phyloP scores from a whole-genome alignment of 2,797 vertebrate genomes.

The Pachyuromys duprasi region DNA sequence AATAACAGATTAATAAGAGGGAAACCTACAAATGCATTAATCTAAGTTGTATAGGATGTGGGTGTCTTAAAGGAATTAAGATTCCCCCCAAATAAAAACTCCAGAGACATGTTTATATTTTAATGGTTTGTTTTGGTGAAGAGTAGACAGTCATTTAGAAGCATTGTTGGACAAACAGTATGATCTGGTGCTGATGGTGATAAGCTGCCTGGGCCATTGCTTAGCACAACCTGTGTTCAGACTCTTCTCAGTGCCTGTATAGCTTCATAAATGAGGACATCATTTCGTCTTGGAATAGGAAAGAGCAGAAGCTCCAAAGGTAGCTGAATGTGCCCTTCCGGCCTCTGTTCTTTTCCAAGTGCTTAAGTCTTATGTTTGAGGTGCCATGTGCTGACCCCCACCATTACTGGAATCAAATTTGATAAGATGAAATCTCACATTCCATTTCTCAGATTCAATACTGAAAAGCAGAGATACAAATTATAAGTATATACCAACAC shows the following conservation, averaged over 20 bases:
- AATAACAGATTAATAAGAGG: not conserved
- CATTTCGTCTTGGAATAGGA: not conserved
- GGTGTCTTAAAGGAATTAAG: not conserved
- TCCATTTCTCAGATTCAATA: not conserved
- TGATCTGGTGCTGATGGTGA: not conserved
- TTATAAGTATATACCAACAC: not conserved
- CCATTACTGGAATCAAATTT: not conserved
- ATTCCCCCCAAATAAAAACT: not conserved
- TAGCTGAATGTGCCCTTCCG: not conserved
- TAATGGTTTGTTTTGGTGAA: not conserved
- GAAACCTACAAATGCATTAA: not conserved
- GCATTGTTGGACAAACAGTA: not conserved
- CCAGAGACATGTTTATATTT: not conserved
- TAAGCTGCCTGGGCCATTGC: not conserved
- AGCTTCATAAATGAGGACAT: not conserved
- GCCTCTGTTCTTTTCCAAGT: not conserved
- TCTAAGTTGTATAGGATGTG: not conserved
- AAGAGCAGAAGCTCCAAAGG: not conserved
- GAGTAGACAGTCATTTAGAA: not conserved
- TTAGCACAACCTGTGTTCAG: not conserved
- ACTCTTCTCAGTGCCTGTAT: not conserved
- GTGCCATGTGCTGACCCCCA: not conserved
- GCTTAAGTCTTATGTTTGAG: not conserved
- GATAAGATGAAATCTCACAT: not conserved
- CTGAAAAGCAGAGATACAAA: not conserved